phyloP scores from a whole-genome alignment of 2,797 vertebrate genomes.

The Labroides dimidiatus region DNA sequence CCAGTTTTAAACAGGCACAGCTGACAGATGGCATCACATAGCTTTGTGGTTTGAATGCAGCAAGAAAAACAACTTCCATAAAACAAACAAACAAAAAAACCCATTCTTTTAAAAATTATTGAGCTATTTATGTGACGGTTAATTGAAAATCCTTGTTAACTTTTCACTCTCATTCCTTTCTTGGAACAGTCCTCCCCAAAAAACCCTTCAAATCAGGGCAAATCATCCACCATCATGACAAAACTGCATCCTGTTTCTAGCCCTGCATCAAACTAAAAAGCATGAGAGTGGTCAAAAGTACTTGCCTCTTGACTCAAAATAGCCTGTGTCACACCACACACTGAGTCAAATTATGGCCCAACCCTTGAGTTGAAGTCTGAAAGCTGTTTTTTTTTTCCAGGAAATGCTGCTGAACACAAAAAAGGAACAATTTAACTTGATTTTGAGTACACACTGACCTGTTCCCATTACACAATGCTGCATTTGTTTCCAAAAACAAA shows the following conservation, averaged over 20 bases:
- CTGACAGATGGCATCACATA: too few relatives aligned
- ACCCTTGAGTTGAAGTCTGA: constrained; percentile 16
- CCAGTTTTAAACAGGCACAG: too few relatives aligned
- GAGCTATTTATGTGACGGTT: background rate
- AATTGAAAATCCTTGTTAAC: constrained; percentile 7
- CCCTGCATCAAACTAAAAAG: constrained; percentile 36
- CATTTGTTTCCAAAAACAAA: constrained; percentile 7
- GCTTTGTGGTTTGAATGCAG: too few relatives aligned
- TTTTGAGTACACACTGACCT: background rate
- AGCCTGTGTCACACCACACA: constrained; percentile 19
- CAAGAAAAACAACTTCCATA: too few relatives aligned
- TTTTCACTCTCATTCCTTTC: constrained; percentile 2
- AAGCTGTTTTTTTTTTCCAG: constrained; percentile 8
- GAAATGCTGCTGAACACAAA: constrained; percentile 7
- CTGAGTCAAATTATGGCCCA: constrained; percentile 8
- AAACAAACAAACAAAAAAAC: too few relatives aligned
- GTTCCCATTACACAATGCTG: background rate
- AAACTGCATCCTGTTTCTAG: constrained; percentile 18
- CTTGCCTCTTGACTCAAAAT: constrained; percentile 19
- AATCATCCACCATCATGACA: constrained; percentile 30
- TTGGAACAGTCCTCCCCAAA: constrained; percentile 20
- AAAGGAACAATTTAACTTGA: constrained; percentile 6
- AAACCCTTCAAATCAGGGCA: constrained; percentile 52
- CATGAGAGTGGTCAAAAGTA: constrained; percentile 25
- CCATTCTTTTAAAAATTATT: too few relatives aligned